Base-by-base conservation (phyloP, 2,888 invertebrate genomes). In the Leptothorax acervorum region DNA sequence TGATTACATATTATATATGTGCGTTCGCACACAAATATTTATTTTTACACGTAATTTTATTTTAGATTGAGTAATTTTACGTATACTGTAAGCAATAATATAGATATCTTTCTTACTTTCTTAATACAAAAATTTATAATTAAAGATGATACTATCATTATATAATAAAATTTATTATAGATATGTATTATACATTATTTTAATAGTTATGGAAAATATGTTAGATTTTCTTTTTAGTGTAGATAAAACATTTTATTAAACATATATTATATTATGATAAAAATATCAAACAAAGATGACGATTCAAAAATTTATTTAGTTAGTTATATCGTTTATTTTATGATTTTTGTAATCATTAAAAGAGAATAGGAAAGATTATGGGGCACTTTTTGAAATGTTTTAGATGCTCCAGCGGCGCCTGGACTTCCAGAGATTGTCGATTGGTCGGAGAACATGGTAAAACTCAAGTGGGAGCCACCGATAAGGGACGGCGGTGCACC, bases 401-500 rank as follows among this genome's bases (percentile, higher is more conserved):
- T 85, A 96, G 96, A 98, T 95, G 96, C 97, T 74, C 97, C 99
- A 11, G 97, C 97, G 0, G 96, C 98, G 1, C 98, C 98, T 83
- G 98, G 98, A n/a, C 95, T 98, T 55, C 99, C 98, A 1, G 98
- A 98, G 94, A 97, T 98, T 76, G 96, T 97, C 87, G 99, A 99
- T 95, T 99, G 98, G 97, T 97, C 98, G 92, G 98, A 98, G 95
- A 97, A 98, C 94, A 97, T 97, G 88, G 98, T 97, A 0, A 98
- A 98, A 94, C 95, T 99, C 0, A 98, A 98, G 93, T 99, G 99
- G 99, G 98, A 98, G 89, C 97, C 97, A 18, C 99, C 99, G 0
- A 97, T 98, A 68, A 96, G 98, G 91, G 98, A 98, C 95, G 98
- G 98, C 60, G 98, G 98, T 0, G 98, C 99, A 15, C 99, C 99